Percentiles rank a stretch among this genome's conserved stretches.
Evolutionary conservation across 2,113 vertebrate species (phyloP).

Genomic region (Seriola rivoliana): DNA sequence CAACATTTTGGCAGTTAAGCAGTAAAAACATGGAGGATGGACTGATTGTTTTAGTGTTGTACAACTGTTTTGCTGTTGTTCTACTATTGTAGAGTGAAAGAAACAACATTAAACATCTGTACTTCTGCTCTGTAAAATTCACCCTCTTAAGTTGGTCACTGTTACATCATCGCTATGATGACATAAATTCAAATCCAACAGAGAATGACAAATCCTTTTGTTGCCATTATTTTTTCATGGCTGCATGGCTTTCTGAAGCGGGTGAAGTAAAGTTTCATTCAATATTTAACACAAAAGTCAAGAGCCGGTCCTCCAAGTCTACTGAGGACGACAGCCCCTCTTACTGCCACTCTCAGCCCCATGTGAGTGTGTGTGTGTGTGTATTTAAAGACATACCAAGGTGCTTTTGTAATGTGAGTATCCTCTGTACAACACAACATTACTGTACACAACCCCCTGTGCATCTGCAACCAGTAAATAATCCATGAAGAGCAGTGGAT

Average conservation of each 20-base stretch:
- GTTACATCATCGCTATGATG: slow-evolving; percentile 51
- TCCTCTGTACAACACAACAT: slow-evolving; percentile 49
- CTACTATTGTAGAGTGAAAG: neutral
- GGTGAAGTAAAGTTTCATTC: slow-evolving; percentile 67
- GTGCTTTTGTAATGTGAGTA: slow-evolving; percentile 44
- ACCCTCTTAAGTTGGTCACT: neutral
- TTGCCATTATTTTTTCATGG: slow-evolving; percentile 81
- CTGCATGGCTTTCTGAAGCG: slow-evolving; percentile 43
- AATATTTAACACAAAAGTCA: slow-evolving; percentile 72
- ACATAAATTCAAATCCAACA: slow-evolving; percentile 42
- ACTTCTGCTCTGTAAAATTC: neutral
- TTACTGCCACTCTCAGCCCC: slow-evolving; percentile 39
- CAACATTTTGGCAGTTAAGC: neutral
- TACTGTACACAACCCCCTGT: slow-evolving; percentile 32
- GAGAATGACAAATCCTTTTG: slow-evolving; percentile 74
- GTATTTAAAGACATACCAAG: slow-evolving; percentile 7
- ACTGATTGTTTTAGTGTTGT: too few relatives aligned
- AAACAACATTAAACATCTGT: neutral
- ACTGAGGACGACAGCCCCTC: slow-evolving; percentile 50
- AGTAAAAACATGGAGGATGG: too few relatives aligned
- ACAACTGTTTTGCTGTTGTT: too few relatives aligned
- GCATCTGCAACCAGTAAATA: slow-evolving; percentile 64
- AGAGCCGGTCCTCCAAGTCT: slow-evolving; percentile 51
- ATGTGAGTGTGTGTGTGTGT: slow-evolving; percentile 14
- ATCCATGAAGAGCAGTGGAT: slow-evolving; percentile 59